These are phyloP conservation scores for Dasysyrphus albostriatus DNA, from an alignment of 2,888 invertebrate species.

Conservation along the genomic window DNA sequence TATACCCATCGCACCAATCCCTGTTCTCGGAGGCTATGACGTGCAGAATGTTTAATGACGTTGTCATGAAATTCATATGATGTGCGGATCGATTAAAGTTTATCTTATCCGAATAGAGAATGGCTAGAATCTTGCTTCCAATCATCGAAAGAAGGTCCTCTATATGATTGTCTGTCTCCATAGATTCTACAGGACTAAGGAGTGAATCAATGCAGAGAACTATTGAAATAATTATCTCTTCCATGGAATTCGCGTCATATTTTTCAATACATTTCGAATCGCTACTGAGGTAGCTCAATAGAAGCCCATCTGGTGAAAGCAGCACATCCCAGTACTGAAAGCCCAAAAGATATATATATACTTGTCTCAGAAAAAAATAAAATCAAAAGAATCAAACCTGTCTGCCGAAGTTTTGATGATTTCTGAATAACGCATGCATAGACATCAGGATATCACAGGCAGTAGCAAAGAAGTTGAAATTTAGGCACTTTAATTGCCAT, in stretches of 20 bases:
- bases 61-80: constrained; percentile 69
- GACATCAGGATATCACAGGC: constrained; percentile 77
- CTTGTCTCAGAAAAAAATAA: background rate
- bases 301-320: constrained; percentile 73
- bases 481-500: constrained; percentile 84
- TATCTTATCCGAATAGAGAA: constrained; percentile 67
- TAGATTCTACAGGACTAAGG: constrained; percentile 50
- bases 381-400: constrained; percentile 48
- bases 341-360: background rate
- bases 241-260: constrained; percentile 73
- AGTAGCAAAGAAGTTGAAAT: constrained; percentile 76
- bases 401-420: constrained; percentile 63
- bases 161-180: constrained; percentile 35
- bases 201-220: constrained; percentile 77
- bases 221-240: constrained; percentile 76
- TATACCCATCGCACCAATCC: constrained; percentile 80
- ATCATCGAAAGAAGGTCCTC: constrained; percentile 48
- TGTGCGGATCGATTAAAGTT: constrained; percentile 62
- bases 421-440: constrained; percentile 77
- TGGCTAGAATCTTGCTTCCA: constrained; percentile 66
- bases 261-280: constrained; percentile 39
- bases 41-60: constrained; percentile 71
- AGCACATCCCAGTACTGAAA: constrained; percentile 76
- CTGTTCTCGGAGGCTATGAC: constrained; percentile 79
- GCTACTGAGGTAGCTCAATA: constrained; percentile 58